Percentiles rank a stretch among this genome's conserved stretches.
Evolutionary conservation across 2,113 vertebrate species (phyloP).

Genomic region (Empidonax alnorum): DNA sequence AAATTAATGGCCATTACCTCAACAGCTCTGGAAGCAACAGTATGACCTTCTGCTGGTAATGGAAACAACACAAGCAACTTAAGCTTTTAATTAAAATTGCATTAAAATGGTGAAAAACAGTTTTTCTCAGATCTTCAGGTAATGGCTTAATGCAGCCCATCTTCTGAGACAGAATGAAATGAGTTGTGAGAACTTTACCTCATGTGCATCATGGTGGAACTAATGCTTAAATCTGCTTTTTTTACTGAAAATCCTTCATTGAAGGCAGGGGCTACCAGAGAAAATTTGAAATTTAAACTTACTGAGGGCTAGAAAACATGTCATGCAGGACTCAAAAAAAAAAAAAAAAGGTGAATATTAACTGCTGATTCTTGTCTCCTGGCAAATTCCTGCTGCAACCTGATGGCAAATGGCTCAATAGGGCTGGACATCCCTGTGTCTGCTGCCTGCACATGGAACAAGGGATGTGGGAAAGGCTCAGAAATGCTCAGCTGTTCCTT

Average conservation of each 20-base stretch:
- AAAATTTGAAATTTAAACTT: neutral
- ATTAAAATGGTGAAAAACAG: neutral
- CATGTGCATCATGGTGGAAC: neutral
- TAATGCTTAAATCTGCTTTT: neutral
- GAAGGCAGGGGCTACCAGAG: neutral
- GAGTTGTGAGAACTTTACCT: neutral
- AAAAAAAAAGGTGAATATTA: neutral
- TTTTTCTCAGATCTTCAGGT: neutral
- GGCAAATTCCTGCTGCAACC: neutral
- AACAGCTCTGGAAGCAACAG: neutral
- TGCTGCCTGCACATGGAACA: neutral
- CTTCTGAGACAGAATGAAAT: neutral
- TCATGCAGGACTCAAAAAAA: neutral
- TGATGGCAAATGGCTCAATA: neutral
- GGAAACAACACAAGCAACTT: neutral
- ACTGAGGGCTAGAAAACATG: neutral
- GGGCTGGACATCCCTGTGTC: neutral
- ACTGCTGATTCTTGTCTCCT: neutral
- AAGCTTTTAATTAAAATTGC: neutral
- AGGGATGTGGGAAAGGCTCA: neutral
- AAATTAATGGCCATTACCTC: conserved; percentile 9
- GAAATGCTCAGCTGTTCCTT: conserved; percentile 12
- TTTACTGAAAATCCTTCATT: neutral
- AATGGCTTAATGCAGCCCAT: neutral
- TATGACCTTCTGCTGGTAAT: neutral